Evolutionary conservation across 2,888 invertebrate genomes (phyloP).

Genomic region (Acanthococcus lagerstroemiae): DNA sequence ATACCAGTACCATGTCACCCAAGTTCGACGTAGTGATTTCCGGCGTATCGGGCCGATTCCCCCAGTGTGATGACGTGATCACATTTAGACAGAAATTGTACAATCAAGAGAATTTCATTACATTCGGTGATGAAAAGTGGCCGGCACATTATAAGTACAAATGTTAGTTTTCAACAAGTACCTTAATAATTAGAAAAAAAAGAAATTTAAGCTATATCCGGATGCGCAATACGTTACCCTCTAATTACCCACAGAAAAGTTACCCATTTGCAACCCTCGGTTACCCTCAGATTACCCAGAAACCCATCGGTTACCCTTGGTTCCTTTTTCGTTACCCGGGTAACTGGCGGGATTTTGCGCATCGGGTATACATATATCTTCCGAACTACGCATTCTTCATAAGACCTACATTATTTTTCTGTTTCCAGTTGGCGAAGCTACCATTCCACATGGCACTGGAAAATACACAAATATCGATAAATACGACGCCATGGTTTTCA

Average conservation of each 20-base stretch:
- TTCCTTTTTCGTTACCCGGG: too few species aligned
- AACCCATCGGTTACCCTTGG: too few species aligned
- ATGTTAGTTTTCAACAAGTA: too few species aligned
- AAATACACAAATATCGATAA: conserved; percentile 39
- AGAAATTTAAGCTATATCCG: not conserved
- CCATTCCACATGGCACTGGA: conserved; percentile 41
- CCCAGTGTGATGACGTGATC: conserved; percentile 50
- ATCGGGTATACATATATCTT: too few species aligned
- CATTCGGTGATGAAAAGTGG: conserved; percentile 31
- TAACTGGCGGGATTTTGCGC: too few species aligned
- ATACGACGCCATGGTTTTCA: conserved; percentile 45
- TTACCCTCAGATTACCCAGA: too few species aligned
- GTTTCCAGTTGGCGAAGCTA: not conserved
- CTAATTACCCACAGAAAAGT: not conserved
- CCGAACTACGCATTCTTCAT: too few species aligned
- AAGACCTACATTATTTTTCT: too few species aligned
- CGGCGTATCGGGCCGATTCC: conserved; percentile 48
- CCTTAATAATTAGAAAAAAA: too few species aligned
- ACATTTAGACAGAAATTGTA: conserved; percentile 50
- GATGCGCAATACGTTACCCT: not conserved
- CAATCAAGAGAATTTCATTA: conserved; percentile 35
- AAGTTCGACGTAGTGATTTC: conserved; percentile 42
- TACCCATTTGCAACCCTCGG: too few species aligned
- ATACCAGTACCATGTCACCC: too few species aligned
- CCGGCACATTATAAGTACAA: conserved; percentile 13